Percentiles rank a stretch among this genome's conserved stretches.
Conservation (phyloP, 2,113 vertebrate species). For the Clupea harengus region DNA sequence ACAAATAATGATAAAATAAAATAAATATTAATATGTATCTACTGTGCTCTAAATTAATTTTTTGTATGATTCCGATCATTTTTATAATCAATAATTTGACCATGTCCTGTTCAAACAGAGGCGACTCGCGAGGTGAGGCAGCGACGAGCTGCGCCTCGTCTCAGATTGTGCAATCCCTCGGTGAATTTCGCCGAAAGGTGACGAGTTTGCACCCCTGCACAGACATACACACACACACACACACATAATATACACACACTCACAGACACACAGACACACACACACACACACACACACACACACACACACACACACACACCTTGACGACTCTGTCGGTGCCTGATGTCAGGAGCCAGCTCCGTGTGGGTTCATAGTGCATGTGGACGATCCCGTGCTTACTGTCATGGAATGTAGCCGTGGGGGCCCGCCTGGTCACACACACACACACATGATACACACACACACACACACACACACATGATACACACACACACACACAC, state of each 20-base stretch:
- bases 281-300: neutral
- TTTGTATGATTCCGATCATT: no score
- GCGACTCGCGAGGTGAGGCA: no score
- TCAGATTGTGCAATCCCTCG: no score
- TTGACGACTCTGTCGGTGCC: slow-evolving; percentile 94
- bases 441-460: slow-evolving; percentile 35
- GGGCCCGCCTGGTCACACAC: slow-evolving; percentile 76
- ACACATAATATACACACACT: slow-evolving; percentile 62
- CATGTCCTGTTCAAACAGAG: no score
- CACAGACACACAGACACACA: neutral
- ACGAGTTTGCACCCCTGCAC: no score
- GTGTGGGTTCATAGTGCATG: slow-evolving; percentile 92
- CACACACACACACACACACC: slow-evolving; percentile 67
- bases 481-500: no score
- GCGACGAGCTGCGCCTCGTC: no score
- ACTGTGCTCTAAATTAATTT: no score
- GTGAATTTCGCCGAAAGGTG: no score
- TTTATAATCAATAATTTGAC: no score
- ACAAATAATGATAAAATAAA: no score
- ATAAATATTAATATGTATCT: no score
- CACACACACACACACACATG: slow-evolving; percentile 18
- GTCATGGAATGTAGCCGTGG: slow-evolving; percentile 95
- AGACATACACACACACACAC: neutral
- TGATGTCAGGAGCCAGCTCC: slow-evolving; percentile 88
- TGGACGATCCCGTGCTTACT: slow-evolving; percentile 91